Base-by-base conservation (phyloP, 2,888 invertebrate species). In the Caenorhabditis angaria region DNA sequence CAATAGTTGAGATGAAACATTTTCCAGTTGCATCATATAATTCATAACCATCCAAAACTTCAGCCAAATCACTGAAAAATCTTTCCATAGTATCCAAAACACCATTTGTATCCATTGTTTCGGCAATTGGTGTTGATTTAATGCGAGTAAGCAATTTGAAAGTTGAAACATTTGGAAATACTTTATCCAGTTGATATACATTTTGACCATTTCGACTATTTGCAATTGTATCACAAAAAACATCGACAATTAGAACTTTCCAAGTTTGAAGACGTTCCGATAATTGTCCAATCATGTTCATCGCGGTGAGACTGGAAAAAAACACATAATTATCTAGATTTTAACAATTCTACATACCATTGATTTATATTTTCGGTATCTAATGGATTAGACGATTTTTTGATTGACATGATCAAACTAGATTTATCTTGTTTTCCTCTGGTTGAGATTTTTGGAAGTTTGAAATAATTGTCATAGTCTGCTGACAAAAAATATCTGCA, bases 231-330 rank as follows among this genome's bases (percentile, higher is more conserved):
- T 78, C 72, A 56, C 78, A 78, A 35, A 78, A 76, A 25, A 72
- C 72, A n/a, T 75, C 73, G n/a, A 77, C 57, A 51, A 80, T 76
- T 0, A 69, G 58, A 4, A 56, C 64, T 35, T 59, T 70, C 74
- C 74, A 74, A 14, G 55, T 64, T 22, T 70, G 65, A 1, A 80
- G 24, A 10, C 75, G 67, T 54, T 65, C 67, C 0, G 62, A 55
- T 5, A 80, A 61, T 32, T 71, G 66, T 0, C 69, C 75, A 18
- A 80, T 70, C 68, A 72, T 70, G 18, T 73, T 64, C 80, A 80
- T 78, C 1, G 80, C 80, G 1, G 76, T 62, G 10, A 80, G 65
- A n/a, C 66, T 68, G 66, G 32, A 68, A 51, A 20, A 28, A 14
- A 56, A 12, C 22, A 24, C 51, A 48, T 48, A n/a, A 35, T 35